Conservation (phyloP, 1,140 invertebrate genomes). For the Parapsyche elsis region DNA sequence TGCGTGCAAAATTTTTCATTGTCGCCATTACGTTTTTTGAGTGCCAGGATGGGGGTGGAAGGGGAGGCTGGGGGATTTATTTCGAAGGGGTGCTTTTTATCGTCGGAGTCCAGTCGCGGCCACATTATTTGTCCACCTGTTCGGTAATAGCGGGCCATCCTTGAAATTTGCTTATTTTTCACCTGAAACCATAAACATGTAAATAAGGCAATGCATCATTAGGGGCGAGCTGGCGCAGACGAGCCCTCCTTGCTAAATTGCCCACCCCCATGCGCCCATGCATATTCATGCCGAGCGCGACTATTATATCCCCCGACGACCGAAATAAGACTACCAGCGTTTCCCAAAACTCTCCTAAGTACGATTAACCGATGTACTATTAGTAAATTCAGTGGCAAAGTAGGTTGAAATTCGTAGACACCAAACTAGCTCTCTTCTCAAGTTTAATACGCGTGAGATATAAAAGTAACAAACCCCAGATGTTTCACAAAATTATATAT, state of each 20-base stretch:
- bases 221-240: constrained; percentile 42
- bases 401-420: too few species aligned
- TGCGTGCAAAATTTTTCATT: too few species aligned
- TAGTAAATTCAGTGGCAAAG: too few species aligned
- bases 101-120: background rate
- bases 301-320: constrained; percentile 52
- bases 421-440: too few species aligned
- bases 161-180: constrained; percentile 52
- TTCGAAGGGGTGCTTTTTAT: background rate
- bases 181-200: constrained; percentile 55
- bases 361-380: background rate
- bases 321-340: constrained; percentile 45
- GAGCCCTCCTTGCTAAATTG: constrained; percentile 44
- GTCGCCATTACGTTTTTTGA: too few species aligned
- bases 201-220: constrained; percentile 55
- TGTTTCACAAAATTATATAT: too few species aligned
- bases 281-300: constrained; percentile 52
- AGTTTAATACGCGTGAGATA: too few species aligned
- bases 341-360: constrained; percentile 31
- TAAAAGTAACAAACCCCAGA: too few species aligned
- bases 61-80: background rate
- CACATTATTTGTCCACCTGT: constrained; percentile 41
- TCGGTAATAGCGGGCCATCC: constrained; percentile 43
- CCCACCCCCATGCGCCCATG: constrained; percentile 41
- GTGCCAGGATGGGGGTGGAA: background rate